Base-by-base conservation (phyloP, 1,140 invertebrate genomes). In the Nasonia vitripennis region DNA sequence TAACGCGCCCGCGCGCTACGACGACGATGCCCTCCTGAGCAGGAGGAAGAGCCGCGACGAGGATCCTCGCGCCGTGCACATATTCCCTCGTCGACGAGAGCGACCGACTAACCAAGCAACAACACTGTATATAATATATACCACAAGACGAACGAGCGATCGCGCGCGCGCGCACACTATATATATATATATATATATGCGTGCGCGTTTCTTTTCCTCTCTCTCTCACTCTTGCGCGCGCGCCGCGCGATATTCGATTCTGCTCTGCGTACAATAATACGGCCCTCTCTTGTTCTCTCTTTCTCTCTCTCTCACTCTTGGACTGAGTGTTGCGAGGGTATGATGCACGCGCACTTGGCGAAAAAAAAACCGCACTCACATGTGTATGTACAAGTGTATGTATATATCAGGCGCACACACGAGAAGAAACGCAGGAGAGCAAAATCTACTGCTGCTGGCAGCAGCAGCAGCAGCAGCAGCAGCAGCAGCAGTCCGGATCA, bases 401-500 rank as follows among this genome's bases (percentile, higher is more conserved):
- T 74, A 74, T 37, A 62, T 5, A 62, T 17, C 1, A 45, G 55
- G 27, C 34, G 34, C 34, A 37, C 17, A 20, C 55, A 20, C 55
- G 14, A 62, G 51, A 2, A 62, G 55, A 62, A 62, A 62, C 17
- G 17, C 3, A 62, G 17, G 55, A 62, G 55, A 62, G 55, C 55
- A 62, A 62, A 62, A 62, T 62, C 55, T 62, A 62, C 55, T 62
- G 55, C 55, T 62, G 20, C 55, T 62, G 55, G 55, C 55, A 62
- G 55, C 55, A 62, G 51, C 51, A 55, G 55, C 55, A 62, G 51
- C 51, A 55, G 51, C 51, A 55, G 51, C 55, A 62, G 55, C 55
- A 62, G 55, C 17, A 62, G 51, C 55, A 74, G 12, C 68, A 84
- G 81, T 55, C 45, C 81, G 91, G 90, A 92, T 93, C 92, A 92